A percentile compares a stretch with the other conserved stretches of the same genome.
Conservation (phyloP, 2,113 vertebrate species). For the Sula dactylatra region DNA sequence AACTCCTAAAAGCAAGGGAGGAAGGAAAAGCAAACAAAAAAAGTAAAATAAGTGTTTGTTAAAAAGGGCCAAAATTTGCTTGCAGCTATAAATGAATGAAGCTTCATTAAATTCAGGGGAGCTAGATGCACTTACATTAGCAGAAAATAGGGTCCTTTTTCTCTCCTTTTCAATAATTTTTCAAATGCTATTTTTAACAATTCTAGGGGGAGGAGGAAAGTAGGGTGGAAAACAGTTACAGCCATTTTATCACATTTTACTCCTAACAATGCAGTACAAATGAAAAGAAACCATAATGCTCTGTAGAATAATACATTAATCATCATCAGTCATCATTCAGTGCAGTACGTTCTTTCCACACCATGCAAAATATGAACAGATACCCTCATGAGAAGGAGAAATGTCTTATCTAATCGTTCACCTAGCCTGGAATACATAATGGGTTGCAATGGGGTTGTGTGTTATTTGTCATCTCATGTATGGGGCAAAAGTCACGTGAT, state of each 20-base stretch:
- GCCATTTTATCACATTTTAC: slow-evolving; percentile 59
- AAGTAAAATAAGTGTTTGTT: neutral
- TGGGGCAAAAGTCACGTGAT: slow-evolving; percentile 47
- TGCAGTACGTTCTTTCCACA: slow-evolving; percentile 20
- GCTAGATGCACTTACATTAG: neutral
- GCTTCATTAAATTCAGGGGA: slow-evolving; percentile 37
- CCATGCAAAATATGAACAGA: slow-evolving; percentile 56
- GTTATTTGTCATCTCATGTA: slow-evolving; percentile 66
- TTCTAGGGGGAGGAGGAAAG: slow-evolving; percentile 16
- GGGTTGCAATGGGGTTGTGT: slow-evolving; percentile 25
- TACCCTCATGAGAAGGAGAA: slow-evolving; percentile 62
- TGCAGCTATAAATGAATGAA: neutral
- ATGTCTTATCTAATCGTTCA: slow-evolving; percentile 67
- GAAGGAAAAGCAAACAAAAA: neutral
- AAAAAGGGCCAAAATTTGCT: neutral
- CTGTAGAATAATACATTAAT: slow-evolving; percentile 72
- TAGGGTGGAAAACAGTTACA: slow-evolving; percentile 48
- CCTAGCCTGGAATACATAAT: slow-evolving; percentile 65
- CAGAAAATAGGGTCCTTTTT: slow-evolving; percentile 26
- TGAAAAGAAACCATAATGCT: slow-evolving; percentile 59
- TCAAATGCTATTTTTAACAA: slow-evolving; percentile 50
- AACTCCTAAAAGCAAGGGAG: neutral
- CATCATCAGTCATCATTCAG: slow-evolving; percentile 73
- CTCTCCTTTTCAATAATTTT: slow-evolving; percentile 36
- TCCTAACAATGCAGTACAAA: slow-evolving; percentile 60